Evolutionary conservation across 1,140 invertebrate species (phyloP), one percentile per base, ranked within the genome.

Genomic region (Bombus consobrinus): DNA sequence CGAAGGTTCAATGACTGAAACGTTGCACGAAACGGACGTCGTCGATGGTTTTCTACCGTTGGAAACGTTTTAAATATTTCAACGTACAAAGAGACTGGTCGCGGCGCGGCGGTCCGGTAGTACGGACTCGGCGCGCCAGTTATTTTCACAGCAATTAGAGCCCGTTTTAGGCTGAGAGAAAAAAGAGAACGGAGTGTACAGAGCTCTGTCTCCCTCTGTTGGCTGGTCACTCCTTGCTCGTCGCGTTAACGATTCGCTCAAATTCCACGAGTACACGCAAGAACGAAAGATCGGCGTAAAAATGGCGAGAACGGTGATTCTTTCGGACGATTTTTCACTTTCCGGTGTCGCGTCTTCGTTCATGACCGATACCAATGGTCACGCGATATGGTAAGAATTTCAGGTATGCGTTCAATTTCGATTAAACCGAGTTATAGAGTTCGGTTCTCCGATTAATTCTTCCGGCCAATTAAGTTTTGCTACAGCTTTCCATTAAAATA

Each of bases 61-160:
- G n/a, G 4, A 13, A 74, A 37, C 10, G 6, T 76, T 76, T 37
- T 37, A 57, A 80, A 71, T 80, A 80, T 71, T 80, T 80, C 37
- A 80, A 39, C 18, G n/a, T n/a, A 68, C 28, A 43, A 25, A 66
- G 59, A 25, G 39, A 62, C 22, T 15, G 47, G 18, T 28, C 5
- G 18, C 47, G 47, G 18, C 47, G 18, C 47, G 47, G 6, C 1
- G 22, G n/a, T 32, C 12, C 37, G 74, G 22, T 37, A 25, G 25
- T 6, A 10, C 15, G 25, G n/a, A 25, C 15, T 34, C 32, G 10
- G 37, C 6, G n/a, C 15, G 6, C n/a, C 4, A 10, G 62, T 34
- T 41, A 74, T 74, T 82, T 74, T 82, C 71, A 43, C 25, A 34
- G 57, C 69, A 82, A 62, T 82, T 82, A 74, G 34, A 74, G 62